These are phyloP conservation scores for Tetramorium alpestre DNA, from an alignment of 1,140 invertebrate genomes.

Conservation along the genomic window DNA sequence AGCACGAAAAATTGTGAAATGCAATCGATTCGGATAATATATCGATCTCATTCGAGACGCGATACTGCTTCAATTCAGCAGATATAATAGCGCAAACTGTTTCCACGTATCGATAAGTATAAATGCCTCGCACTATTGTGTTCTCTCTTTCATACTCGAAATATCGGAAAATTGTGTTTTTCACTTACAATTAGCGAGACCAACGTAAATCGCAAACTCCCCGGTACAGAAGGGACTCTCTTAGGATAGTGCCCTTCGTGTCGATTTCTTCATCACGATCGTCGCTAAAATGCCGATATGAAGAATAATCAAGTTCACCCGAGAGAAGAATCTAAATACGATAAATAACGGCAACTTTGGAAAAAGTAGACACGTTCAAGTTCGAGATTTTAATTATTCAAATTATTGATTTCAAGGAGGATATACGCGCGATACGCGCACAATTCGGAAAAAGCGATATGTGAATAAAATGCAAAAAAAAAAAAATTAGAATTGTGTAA, in stretches of 20 bases:
- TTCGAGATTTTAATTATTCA: not conserved
- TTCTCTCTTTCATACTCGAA: slow-evolving; percentile 30
- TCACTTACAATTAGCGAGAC: not conserved
- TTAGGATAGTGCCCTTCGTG: not conserved
- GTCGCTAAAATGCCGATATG: not conserved
- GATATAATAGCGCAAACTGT: not conserved
- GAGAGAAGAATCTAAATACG: not conserved
- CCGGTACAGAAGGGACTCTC: not conserved
- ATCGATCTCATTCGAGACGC: not conserved
- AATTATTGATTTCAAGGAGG: not conserved
- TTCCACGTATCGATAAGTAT: slow-evolving; percentile 22
- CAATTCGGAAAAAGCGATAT: not conserved
- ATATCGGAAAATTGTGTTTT: slow-evolving; percentile 9
- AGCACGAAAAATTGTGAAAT: slow-evolving; percentile 2
- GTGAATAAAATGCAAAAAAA: not conserved
- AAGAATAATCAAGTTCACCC: slow-evolving; percentile 23
- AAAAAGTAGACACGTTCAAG: not conserved
- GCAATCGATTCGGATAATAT: not conserved
- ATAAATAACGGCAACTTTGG: not conserved
- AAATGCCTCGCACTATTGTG: slow-evolving; percentile 20
- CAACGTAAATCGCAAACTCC: not conserved
- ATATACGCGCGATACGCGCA: not conserved
- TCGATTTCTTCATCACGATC: not conserved
- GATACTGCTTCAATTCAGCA: not conserved
- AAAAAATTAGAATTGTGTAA: not conserved